Evolutionary conservation across 2,888 invertebrate genomes (phyloP), one percentile per base, ranked within the genome.

Genomic region (Aleiodes testaceus): DNA sequence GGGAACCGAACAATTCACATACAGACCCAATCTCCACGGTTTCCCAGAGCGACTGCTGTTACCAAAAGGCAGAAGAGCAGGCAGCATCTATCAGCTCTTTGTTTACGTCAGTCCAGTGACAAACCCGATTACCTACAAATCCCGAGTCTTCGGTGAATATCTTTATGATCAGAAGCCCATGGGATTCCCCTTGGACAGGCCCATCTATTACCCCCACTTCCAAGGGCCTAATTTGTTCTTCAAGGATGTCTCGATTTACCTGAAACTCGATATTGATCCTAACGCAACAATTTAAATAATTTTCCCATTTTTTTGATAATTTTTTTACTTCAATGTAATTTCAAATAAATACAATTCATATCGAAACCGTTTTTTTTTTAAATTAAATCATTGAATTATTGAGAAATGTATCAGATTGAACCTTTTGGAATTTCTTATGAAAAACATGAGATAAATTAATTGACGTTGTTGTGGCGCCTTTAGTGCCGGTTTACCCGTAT

Each of bases 141-240:
- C 88, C 3, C 79, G 81, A 74, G 68, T 86, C 75, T 81, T 85
- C 77, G 85, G 88, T 66, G 70, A 74, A 42, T 81, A 88, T 65
- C 80, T 84, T 68, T 87, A 92, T 59, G 93, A 94, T 84, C 89
- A 89, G 76, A 90, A 90, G 84, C 90, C 93, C 55, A 89, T 92
- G 80, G 93, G 93, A 67, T 95, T 91, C 89, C 95, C 95, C 74
- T 90, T 95, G 83, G 94, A 95, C 83, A 92, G 93, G 78, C 88
- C 88, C 20, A 90, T 93, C 80, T 88, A 85, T 72, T 88, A 91
- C 55, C 87, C 87, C 63, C 88, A 88, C 74, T 93, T 92, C 89
- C 89, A 89, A 77, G 91, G 92, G 16, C 90, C 92, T 49, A 94
- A 94, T 88, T 91, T 91, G 88, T 90, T 89, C 85, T 91, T 92